Conservation (phyloP, 2,113 vertebrate species). For the Micronycteris hirsuta region DNA sequence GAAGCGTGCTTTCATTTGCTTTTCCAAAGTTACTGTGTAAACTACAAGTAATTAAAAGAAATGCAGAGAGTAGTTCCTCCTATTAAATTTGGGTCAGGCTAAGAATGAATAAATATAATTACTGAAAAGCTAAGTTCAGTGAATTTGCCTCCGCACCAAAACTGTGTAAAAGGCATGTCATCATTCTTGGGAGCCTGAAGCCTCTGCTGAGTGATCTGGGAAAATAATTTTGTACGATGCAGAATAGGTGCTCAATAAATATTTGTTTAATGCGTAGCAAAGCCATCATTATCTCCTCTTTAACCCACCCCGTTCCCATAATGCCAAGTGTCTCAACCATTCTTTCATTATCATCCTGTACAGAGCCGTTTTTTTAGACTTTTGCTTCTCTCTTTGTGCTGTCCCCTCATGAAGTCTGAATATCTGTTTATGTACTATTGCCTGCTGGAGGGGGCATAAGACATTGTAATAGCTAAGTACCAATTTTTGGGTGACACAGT, state of each 20-base stretch:
- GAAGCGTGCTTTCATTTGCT: slow-evolving; percentile 76
- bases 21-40: slow-evolving; percentile 77
- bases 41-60: slow-evolving; percentile 73
- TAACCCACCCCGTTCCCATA: not conserved
- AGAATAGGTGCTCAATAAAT: not conserved
- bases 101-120: slow-evolving; percentile 49
- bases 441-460: not conserved
- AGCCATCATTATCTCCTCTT: not conserved
- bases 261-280: not conserved
- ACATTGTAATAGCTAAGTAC: not conserved
- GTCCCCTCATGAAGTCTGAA: too few relatives aligned
- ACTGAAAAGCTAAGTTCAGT: slow-evolving; percentile 36
- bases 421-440: not conserved
- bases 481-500: not conserved
- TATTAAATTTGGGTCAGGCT: slow-evolving; percentile 48
- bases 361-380: not conserved
- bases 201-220: not conserved
- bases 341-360: not conserved
- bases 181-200: not conserved
- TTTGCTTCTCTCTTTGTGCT: not conserved
- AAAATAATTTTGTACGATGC: not conserved
- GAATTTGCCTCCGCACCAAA: not conserved
- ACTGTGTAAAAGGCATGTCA: not conserved
- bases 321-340: too few relatives aligned
- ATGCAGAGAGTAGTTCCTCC: slow-evolving; percentile 47